A percentile compares a stretch with the other conserved stretches of the same genome.
phyloP scores from a whole-genome alignment of 2,888 invertebrate species.

The Drosophila parthenogenetica region DNA sequence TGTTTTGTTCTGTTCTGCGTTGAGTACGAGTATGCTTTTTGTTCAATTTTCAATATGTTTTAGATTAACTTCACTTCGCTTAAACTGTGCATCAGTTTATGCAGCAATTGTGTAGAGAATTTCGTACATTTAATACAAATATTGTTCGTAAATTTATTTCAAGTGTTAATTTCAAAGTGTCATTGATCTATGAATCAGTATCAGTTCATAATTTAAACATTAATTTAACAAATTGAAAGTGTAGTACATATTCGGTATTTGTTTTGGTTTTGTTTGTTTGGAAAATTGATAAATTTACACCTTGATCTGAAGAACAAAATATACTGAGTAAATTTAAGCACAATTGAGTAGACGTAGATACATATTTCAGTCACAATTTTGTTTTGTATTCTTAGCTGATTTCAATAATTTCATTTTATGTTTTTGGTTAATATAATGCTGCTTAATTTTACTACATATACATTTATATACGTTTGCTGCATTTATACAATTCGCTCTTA shows the following conservation, averaged over 20 bases:
- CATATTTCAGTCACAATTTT: slow-evolving; percentile 68
- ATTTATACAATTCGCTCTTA: slow-evolving; percentile 63
- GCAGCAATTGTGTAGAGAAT: slow-evolving; percentile 53
- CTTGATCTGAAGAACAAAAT: slow-evolving; percentile 50
- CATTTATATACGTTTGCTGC: slow-evolving; percentile 76
- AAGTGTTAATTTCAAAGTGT: slow-evolving; percentile 45
- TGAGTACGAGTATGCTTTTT: slow-evolving; percentile 48
- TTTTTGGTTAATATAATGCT: slow-evolving; percentile 77
- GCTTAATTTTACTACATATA: slow-evolving; percentile 73
- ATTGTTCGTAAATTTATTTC: slow-evolving; percentile 50
- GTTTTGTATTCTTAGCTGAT: slow-evolving; percentile 55
- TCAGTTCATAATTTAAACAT: slow-evolving; percentile 45
- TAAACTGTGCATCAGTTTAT: slow-evolving; percentile 15
- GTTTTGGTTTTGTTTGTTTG: slow-evolving; percentile 18
- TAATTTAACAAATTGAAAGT: slow-evolving; percentile 45
- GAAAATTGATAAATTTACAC: slow-evolving; percentile 55
- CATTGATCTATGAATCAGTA: slow-evolving; percentile 34
- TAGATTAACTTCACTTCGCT: slow-evolving; percentile 43
- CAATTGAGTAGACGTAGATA: slow-evolving; percentile 59
- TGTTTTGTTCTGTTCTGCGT: slow-evolving; percentile 44
- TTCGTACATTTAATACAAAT: slow-evolving; percentile 65
- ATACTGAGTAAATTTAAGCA: slow-evolving; percentile 55
- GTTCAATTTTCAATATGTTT: slow-evolving; percentile 42
- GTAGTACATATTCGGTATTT: slow-evolving; percentile 10
- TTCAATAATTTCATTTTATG: slow-evolving; percentile 63